Evolutionary conservation across 2,797 vertebrate genomes (phyloP), one percentile per base, ranked within the genome.

Genomic region (Tauraco hartlaubi): DNA sequence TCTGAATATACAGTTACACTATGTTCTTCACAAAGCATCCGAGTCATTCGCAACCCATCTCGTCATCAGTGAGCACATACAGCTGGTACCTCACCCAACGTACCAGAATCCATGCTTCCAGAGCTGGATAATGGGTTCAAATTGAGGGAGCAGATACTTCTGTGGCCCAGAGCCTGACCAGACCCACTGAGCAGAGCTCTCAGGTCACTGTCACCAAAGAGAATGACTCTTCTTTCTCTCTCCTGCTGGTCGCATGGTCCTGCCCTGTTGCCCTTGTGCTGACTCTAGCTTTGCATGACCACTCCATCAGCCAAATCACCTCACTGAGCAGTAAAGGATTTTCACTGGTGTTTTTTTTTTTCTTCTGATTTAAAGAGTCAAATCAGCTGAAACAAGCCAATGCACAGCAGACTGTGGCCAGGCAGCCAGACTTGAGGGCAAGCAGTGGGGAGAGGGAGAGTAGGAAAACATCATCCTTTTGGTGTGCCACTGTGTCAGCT

Each of bases 161-260:
- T 4, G 4, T 16, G 9, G 26, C 39, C 35, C 48, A 63, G n/a
- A 82, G 17, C 10, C 54, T 39, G 20, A 67, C 39, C 52, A 56
- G 41, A 72, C 14, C 1, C 1, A 5, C 56, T 58, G 25, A 71
- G 71, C 11, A 84, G 35, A 81, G 44, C 28, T 63, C 56, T 63
- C 35, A 67, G 14, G 44, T 51, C 33, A 33, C 43, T 3, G 1
- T 16, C 48, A 69, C 28, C 48, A 83, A 14, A n/a, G 48, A 80
- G 15, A n/a, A 7, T 22, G n/a, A 54, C 14, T 8, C 33, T 21
- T 33, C 33, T 62, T 39, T 39, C 25, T 59, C 17, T 77, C n/a
- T 54, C 14, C 26, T 52, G 12, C 54, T 44, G 48, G 26, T 11
- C 0, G 0, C 29, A 18, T 6, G 9, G 49, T 75, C 41, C 25